Evolutionary conservation across 2,113 vertebrate genomes (phyloP), one percentile per base, ranked within the genome.

Genomic region (Tupaia chinensis): DNA sequence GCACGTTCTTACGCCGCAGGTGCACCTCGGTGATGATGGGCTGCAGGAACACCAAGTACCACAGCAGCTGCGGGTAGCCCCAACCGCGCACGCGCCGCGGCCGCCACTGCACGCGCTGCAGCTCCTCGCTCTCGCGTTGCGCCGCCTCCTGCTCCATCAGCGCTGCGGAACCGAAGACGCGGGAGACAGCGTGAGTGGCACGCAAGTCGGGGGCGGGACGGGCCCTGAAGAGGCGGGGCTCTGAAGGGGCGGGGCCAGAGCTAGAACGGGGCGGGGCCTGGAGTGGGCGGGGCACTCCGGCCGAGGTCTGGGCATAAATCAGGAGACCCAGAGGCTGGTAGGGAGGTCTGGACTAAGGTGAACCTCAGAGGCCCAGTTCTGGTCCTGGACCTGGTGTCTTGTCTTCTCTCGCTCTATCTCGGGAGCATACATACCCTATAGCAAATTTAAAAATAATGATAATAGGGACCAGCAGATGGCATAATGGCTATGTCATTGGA

Each of bases 21-120:
- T 99, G 99, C 20, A 97, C 3, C 76, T 98, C 95, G 0, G 99
- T 99, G 98, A 99, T 98, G 85, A 99, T 60, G 0, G 99, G 99
- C 56, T 96, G 95, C 98, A 98, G 99, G 98, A 99, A 99, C 69
- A 99, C 96, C 92, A 99, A 11, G 79, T 98, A 98, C 98, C 98
- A 99, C 12, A 99, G 98, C n/a, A 97, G 90, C 63, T 1, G 76
- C 3, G 97, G 80, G 0, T 98, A 58, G 0, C 97, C 97, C 98
- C 98, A 98, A 20, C 98, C 98, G 14, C 68, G 2, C 0, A 98
- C 97, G 0, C 11, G 14, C 0, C 98, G 96, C 0, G 98, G 97
- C 2, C 32, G 77, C 25, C 95, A 95, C 7, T 32, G 86, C 60
- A 97, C 78, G 0, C 65, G 95, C 7, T 0, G 89, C 63, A 90